Base-by-base conservation (phyloP, 2,888 invertebrate genomes). In the Caenorhabditis imperialis region DNA sequence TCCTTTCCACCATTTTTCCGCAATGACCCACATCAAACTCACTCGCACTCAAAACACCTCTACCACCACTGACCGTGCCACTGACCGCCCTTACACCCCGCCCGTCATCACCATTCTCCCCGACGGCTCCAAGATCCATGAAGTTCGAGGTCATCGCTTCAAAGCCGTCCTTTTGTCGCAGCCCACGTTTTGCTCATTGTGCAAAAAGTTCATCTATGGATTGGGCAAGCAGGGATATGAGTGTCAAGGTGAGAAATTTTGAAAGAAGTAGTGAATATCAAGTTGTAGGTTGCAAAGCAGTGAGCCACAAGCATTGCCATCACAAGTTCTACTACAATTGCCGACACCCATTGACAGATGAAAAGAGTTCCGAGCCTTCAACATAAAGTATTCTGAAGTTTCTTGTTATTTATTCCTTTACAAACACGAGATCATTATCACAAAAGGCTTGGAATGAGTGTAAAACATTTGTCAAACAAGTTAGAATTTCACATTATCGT, bases 201-300 rank as follows among this genome's bases (percentile, higher is more conserved):
- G 69, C 25, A 23, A 30, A 16, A 58, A 69, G 18, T 53, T 69
- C 33, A 69, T 69, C 22, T 69, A 40, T 42, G 69, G 69, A 12
- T 1, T 69, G 4, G 69, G 69, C 12, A 69, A 69, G 23, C 69
- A 69, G 45, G 69, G 69, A 30, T 69, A 69, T 38, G 45, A 69
- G 38, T 69, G 69, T 54, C 47, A 44, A 25, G 37, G 69, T 69
- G 35, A 57, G 57, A n/a, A n/a, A n/a, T n/a, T n/a, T n/a, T n/a
- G n/a, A n/a, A n/a, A n/a, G n/a, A n/a, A n/a, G n/a, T n/a, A 7
- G 4, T 14, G 4, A 23, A 22, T 3, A 8, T 44, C 3, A 22
- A 8, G 7, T 50, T 67, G n/a, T 51, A 67, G 67, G 55, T 4
- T 69, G 69, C 40, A 53, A 69, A 30, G 33, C 27, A 1, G 62